These are phyloP conservation scores for Ectobius pallidus DNA, from an alignment of 2,888 invertebrate genomes.

Conservation along the genomic window DNA sequence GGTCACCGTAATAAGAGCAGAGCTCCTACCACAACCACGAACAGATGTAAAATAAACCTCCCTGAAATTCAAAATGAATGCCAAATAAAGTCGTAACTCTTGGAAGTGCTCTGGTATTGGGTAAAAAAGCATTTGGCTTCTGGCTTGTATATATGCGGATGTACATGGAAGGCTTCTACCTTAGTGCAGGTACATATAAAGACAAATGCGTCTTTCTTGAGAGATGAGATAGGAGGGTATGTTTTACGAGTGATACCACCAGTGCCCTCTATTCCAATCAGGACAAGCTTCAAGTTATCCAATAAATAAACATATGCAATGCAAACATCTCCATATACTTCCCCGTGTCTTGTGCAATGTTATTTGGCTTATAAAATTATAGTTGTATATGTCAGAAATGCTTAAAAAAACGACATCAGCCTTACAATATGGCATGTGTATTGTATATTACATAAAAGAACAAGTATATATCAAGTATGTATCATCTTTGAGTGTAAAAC, in stretches of 20 bases:
- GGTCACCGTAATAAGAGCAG: not conserved
- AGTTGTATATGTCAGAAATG: too few relatives aligned
- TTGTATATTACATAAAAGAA: too few relatives aligned
- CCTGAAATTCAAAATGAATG: slow-evolving; percentile 36
- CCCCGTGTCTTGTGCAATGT: too few relatives aligned
- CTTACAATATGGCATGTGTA: too few relatives aligned
- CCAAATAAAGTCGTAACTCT: slow-evolving; percentile 35
- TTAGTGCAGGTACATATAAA: slow-evolving; percentile 4
- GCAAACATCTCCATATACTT: not conserved
- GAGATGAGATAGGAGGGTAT: not conserved
- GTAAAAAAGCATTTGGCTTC: slow-evolving; percentile 32
- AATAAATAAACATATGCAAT: slow-evolving; percentile 1
- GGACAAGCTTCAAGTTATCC: not conserved
- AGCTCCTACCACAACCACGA: not conserved
- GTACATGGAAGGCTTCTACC: not conserved
- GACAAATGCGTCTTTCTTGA: not conserved
- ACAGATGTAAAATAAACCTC: slow-evolving; percentile 34
- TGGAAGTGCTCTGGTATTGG: slow-evolving; percentile 35
- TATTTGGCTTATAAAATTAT: too few relatives aligned
- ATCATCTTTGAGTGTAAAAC: too few relatives aligned
- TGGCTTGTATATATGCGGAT: slow-evolving; percentile 14
- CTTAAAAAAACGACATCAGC: too few relatives aligned
- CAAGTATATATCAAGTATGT: too few relatives aligned
- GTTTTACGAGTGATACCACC: not conserved
- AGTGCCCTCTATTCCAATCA: not conserved